Percentiles rank a stretch among this genome's conserved stretches.
phyloP scores from a whole-genome alignment of 2,113 vertebrate species.

The Hippocampus comes region DNA sequence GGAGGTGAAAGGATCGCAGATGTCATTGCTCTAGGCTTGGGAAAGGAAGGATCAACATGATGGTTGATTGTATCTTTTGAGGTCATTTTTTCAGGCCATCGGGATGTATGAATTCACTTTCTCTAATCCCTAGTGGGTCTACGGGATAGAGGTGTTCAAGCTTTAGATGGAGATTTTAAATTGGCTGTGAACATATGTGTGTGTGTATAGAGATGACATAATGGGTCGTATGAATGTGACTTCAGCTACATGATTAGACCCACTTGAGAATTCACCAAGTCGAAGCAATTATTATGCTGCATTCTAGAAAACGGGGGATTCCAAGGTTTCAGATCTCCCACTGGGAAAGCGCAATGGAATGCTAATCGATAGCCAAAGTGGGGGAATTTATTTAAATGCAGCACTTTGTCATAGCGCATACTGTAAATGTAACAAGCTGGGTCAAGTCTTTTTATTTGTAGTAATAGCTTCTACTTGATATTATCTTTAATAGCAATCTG shows the following conservation, averaged over 20 bases:
- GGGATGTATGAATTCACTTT: not conserved
- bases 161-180: not conserved
- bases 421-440: not conserved
- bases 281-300: not conserved
- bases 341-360: not conserved
- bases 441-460: not conserved
- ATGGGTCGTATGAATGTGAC: not conserved
- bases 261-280: not conserved
- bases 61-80: not conserved
- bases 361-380: not conserved
- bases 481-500: not conserved
- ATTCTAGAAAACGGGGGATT: slow-evolving; percentile 1
- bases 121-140: not conserved
- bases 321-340: not conserved
- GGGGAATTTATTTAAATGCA: not conserved
- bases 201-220: not conserved
- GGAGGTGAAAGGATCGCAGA: not conserved
- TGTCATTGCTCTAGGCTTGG: not conserved
- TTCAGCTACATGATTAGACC: not conserved
- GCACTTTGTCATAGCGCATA: not conserved
- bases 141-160: not conserved
- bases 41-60: not conserved
- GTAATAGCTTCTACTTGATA: not conserved
- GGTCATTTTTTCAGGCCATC: not conserved
- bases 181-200: not conserved